Evolutionary conservation across 2,113 vertebrate species (phyloP), one percentile per base, ranked within the genome.

Genomic region (Speoplatyrhinus poulsoni): DNA sequence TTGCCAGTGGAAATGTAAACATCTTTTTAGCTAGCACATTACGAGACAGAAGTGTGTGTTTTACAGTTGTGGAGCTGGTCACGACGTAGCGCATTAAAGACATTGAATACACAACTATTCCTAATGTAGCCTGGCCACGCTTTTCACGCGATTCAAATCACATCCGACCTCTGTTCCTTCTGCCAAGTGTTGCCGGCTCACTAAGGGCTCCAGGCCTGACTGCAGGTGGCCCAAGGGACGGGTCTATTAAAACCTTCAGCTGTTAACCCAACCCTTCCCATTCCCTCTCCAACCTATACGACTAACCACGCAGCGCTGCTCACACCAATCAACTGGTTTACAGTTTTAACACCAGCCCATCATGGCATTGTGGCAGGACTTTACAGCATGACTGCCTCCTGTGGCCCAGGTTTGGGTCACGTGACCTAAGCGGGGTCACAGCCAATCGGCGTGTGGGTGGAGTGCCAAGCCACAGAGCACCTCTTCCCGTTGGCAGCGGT

Each of bases 311-410:
- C 78, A 69, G 78, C 60, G 54, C 66, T 68, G 78, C 81, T 87
- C 83, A 85, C 86, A 84, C 81, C 82, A 87, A 85, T 87, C 87
- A 88, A 81, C 82, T 86, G 80, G 86, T 90, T 90, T 85, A 87
- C 79, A 82, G 75, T 82, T 82, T 89, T 84, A 81, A 84, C 82
- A 84, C 75, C 82, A 68, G 71, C 70, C 60, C 26, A 26, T 68
- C 64, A 63, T 49, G 56, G n/a, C 70, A 62, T 76, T 81, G 87
- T 81, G 80, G 71, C 33, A 46, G 77, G 79, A 77, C 85, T 86
- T 89, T 77, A 70, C 73, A 41, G 74, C 79, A 79, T 71, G 84
- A 1, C 16, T 4, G 19, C 65, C 73, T 81, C 62, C 63, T 72
- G 66, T 64, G 3, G 49, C 36, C 52, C 63, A 15, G 19, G 19